A percentile compares a stretch with the other conserved stretches of the same genome.
These are phyloP conservation scores for Simalia tracyae DNA, from an alignment of 2,797 vertebrate genomes.

Conservation along the genomic window DNA sequence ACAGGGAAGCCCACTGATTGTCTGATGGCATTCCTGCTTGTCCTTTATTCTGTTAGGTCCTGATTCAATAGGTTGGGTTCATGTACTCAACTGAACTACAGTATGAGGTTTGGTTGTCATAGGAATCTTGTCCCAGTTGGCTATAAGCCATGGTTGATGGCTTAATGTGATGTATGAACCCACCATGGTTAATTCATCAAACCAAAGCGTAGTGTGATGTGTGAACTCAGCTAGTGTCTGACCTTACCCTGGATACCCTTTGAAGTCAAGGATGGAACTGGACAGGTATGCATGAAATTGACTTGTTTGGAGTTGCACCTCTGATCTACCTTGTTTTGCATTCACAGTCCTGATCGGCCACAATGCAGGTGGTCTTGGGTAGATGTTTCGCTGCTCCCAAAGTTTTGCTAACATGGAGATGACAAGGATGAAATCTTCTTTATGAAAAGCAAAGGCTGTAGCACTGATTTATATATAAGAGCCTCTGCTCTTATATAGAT, in stretches of 20 bases:
- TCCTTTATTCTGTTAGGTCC: neutral
- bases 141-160: neutral
- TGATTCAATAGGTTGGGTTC: neutral
- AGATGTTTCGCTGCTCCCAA: neutral
- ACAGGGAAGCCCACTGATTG: neutral
- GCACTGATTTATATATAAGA: neutral
- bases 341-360: neutral
- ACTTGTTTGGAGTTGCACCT: neutral
- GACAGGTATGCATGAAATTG: neutral
- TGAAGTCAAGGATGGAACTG: neutral
- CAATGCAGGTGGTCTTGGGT: neutral
- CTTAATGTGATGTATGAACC: neutral
- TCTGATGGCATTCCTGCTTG: neutral
- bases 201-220: neutral
- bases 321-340: neutral
- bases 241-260: neutral
- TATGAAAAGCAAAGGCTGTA: neutral
- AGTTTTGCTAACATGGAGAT: neutral
- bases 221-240: neutral
- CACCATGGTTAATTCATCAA: neutral
- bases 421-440: neutral
- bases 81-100: neutral
- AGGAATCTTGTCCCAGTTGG: neutral
- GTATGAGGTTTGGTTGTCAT: neutral
- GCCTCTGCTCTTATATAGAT: neutral